Conservation (phyloP, 1,140 invertebrate genomes). For the Cydia amplana region DNA sequence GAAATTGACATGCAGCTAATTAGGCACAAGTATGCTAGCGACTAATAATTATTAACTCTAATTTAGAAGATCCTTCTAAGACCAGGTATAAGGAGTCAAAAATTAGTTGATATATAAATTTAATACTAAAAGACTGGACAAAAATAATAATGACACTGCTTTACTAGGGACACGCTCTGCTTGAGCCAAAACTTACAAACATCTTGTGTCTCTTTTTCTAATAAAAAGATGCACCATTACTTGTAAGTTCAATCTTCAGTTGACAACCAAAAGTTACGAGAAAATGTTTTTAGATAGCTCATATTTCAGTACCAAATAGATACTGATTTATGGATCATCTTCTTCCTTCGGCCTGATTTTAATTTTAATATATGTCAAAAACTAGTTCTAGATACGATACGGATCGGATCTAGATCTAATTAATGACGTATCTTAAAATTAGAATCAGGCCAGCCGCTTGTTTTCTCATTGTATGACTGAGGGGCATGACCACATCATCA, state of each 20-base stretch:
- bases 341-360: too few relatives aligned
- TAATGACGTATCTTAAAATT: too few relatives aligned
- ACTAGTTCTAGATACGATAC: too few relatives aligned
- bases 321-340: too few relatives aligned
- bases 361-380: too few relatives aligned
- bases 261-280: not conserved
- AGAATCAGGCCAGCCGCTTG: too few relatives aligned
- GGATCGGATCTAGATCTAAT: too few relatives aligned
- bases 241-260: not conserved
- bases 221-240: not conserved
- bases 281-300: not conserved
- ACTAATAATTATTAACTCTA: not conserved
- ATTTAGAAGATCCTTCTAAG: not conserved
- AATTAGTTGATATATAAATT: too few relatives aligned
- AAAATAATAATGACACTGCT: not conserved
- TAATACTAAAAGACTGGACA: too few relatives aligned
- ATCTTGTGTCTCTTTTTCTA: not conserved
- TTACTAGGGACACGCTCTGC: not conserved
- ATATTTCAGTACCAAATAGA: too few relatives aligned
- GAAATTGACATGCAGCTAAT: conserved; percentile 13
- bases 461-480: too few relatives aligned
- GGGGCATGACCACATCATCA: too few relatives aligned
- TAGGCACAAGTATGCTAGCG: not conserved
- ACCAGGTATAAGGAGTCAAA: not conserved
- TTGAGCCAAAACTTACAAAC: not conserved